phyloP scores from a whole-genome alignment of 2,113 vertebrate genomes.

The Phylloscopus trochilus region DNA sequence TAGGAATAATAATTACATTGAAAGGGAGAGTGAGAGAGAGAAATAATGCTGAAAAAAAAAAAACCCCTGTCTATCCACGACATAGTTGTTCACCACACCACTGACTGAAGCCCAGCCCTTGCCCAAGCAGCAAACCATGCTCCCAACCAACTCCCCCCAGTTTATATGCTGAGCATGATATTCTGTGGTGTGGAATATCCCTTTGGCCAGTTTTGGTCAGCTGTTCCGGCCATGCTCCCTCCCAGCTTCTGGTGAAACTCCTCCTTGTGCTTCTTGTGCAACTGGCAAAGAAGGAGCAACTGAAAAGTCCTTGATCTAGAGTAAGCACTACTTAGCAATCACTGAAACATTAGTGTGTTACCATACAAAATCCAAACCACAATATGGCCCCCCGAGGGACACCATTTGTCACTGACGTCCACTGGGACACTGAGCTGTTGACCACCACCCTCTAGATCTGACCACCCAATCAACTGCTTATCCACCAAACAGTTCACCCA shows the following conservation, averaged over 20 bases:
- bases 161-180: not conserved
- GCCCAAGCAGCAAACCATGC: not conserved
- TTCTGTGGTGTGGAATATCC: not conserved
- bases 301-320: not conserved
- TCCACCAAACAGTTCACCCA: not conserved
- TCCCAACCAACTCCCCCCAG: not conserved
- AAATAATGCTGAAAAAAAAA: not conserved
- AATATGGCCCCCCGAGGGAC: not conserved
- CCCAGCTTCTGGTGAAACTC: not conserved
- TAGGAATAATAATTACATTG: not conserved
- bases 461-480: not conserved
- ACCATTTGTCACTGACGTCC: not conserved
- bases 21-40: not conserved
- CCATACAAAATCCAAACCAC: not conserved
- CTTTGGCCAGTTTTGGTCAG: not conserved
- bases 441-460: not conserved
- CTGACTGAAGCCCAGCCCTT: not conserved
- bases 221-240: not conserved
- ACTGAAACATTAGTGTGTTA: not conserved
- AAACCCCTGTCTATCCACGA: not conserved
- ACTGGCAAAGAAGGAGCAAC: not conserved
- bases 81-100: not conserved
- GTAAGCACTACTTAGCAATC: not conserved
- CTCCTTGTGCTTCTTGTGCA: not conserved
- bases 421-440: not conserved